Conservation (phyloP, 1,140 invertebrate genomes). For the Eumeta japonica region DNA sequence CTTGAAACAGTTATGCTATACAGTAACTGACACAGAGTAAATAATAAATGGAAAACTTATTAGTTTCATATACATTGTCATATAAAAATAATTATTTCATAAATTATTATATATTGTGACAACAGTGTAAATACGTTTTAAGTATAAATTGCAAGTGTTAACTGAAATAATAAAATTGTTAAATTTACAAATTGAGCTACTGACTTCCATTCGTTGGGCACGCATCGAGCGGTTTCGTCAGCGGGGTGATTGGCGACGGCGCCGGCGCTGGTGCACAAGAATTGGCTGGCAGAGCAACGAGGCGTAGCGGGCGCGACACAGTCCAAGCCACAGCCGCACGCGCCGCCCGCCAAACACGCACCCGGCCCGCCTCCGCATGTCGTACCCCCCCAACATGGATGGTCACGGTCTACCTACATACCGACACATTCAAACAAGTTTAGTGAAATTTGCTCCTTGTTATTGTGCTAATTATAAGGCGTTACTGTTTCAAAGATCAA, state of each 20-base stretch:
- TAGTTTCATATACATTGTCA: too few species aligned
- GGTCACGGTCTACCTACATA: slow-evolving; percentile 23
- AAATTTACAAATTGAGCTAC: slow-evolving; percentile 13
- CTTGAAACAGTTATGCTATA: too few species aligned
- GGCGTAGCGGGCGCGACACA: slow-evolving; percentile 68
- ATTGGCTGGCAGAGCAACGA: slow-evolving; percentile 74
- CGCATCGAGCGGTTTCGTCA: slow-evolving; percentile 62
- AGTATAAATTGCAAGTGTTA: neutral
- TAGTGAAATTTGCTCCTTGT: too few species aligned
- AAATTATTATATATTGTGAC: neutral
- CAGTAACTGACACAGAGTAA: too few species aligned
- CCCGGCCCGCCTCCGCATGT: slow-evolving; percentile 70
- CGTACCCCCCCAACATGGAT: slow-evolving; percentile 54
- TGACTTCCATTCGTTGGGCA: slow-evolving; percentile 75
- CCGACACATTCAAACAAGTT: too few species aligned
- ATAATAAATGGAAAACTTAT: too few species aligned
- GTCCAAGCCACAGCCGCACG: slow-evolving; percentile 80
- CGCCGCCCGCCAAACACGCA: slow-evolving; percentile 49
- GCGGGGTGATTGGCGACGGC: slow-evolving; percentile 21
- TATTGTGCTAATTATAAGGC: too few species aligned
- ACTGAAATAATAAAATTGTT: neutral
- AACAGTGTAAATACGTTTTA: neutral
- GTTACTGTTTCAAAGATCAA: too few species aligned
- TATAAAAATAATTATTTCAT: too few species aligned
- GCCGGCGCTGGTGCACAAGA: slow-evolving; percentile 80